These are phyloP conservation scores for Limnephilus auricula DNA, from an alignment of 2,888 invertebrate genomes.

Conservation along the genomic window DNA sequence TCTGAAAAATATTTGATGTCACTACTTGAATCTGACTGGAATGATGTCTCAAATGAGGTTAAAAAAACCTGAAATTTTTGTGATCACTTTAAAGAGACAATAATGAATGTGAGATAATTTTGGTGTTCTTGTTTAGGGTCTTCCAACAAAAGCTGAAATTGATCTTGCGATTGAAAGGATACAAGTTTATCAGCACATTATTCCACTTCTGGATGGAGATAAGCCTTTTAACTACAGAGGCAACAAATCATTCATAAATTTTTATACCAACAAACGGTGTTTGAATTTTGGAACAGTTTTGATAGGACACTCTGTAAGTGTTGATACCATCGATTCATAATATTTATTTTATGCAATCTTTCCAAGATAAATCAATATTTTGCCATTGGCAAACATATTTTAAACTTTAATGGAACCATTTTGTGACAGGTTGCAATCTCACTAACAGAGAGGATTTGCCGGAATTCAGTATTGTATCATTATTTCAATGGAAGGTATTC, in stretches of 20 bases:
- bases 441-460: not conserved
- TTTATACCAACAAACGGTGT: not conserved
- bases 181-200: conserved; percentile 22
- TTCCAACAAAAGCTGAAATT: conserved; percentile 25
- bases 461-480: not conserved
- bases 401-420: not conserved
- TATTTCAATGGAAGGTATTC: not conserved
- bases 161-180: conserved; percentile 52
- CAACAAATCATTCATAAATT: conserved; percentile 27
- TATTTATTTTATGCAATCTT: not conserved
- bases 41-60: not conserved
- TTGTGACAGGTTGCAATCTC: not conserved
- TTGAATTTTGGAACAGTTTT: conserved; percentile 44
- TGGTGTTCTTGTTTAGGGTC: not conserved
- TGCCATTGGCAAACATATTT: too few species aligned
- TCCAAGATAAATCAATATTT: too few species aligned
- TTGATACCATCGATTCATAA: not conserved
- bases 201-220: not conserved
- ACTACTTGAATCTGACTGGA: conserved; percentile 35
- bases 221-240: conserved; percentile 18
- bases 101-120: not conserved
- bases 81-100: not conserved
- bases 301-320: conserved; percentile 43
- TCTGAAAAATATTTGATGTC: conserved; percentile 7
- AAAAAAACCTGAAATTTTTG: not conserved